phyloP scores from a whole-genome alignment of 1,140 invertebrate species.

The Charaxes varanes region DNA sequence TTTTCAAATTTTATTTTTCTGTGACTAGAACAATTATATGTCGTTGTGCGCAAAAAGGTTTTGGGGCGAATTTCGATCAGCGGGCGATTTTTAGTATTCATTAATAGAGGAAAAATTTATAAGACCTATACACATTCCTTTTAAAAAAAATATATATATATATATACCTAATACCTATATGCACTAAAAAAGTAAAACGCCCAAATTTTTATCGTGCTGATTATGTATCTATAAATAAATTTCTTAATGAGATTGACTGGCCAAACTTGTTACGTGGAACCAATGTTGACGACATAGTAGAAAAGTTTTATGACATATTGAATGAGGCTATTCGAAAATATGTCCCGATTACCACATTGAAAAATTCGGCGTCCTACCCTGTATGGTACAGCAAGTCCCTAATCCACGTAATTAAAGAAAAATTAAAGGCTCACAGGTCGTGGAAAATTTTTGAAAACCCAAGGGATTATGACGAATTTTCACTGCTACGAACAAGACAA shows the following conservation, averaged over 20 bases:
- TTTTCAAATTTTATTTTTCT: no score
- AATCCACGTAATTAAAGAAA: no score
- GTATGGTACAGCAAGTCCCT: background rate
- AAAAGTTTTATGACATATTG: background rate
- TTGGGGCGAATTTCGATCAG: no score
- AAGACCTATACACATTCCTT: no score
- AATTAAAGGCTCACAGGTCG: background rate
- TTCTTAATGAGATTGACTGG: background rate
- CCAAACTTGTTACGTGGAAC: background rate
- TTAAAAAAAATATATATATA: no score
- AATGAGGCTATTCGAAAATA: background rate
- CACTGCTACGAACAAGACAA: constrained; percentile 6
- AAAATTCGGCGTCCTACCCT: background rate
- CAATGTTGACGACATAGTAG: background rate
- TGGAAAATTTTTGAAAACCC: background rate
- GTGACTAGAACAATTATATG: no score
- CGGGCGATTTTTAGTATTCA: no score
- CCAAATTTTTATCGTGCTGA: background rate
- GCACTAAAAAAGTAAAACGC: no score
- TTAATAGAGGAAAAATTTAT: no score
- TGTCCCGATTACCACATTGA: background rate
- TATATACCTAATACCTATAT: no score
- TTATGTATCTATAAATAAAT: background rate
- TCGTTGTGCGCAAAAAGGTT: no score
- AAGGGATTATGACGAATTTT: constrained; percentile 12